phyloP scores from a whole-genome alignment of 2,888 invertebrate genomes.

The Mythimna albipuncta region DNA sequence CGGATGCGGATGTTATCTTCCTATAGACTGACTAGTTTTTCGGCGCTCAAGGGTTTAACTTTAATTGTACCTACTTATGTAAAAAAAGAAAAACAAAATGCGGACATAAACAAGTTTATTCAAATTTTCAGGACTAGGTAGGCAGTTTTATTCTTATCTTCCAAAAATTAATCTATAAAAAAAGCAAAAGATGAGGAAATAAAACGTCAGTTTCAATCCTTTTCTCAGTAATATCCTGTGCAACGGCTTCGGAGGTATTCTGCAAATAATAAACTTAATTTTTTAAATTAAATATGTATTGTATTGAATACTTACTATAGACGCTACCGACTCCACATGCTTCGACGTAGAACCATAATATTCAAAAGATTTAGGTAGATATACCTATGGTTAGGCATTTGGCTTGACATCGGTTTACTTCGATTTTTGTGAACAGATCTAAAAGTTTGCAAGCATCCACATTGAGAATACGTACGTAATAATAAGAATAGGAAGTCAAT shows the following conservation, averaged over 20 bases:
- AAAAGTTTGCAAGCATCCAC: background rate
- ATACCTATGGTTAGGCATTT: background rate
- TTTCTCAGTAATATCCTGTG: conserved; percentile 71
- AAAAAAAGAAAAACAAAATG: conserved; percentile 12
- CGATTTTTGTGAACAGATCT: background rate
- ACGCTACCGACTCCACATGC: conserved; percentile 5
- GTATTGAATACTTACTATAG: too few relatives aligned
- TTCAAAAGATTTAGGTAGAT: background rate
- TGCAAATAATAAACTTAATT: conserved; percentile 69
- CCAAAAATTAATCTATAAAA: conserved; percentile 82
- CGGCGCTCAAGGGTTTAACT: too few relatives aligned
- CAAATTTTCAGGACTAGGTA: background rate
- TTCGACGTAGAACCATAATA: background rate
- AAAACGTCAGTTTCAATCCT: conserved; percentile 78
- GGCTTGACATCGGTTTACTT: background rate
- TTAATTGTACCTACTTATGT: background rate
- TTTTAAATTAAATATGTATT: conserved; percentile 14
- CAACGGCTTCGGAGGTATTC: conserved; percentile 74
- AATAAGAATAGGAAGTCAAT: too few relatives aligned
- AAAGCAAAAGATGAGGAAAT: conserved; percentile 83
- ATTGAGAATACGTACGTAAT: too few relatives aligned
- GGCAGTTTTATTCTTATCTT: background rate
- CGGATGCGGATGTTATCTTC: too few relatives aligned
- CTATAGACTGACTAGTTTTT: too few relatives aligned
- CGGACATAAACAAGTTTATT: conserved; percentile 29